Percentiles rank a stretch among this genome's conserved stretches.
phyloP scores from a whole-genome alignment of 64 coral and sea anemone genomes.

The Stichodactyla helianthus region DNA sequence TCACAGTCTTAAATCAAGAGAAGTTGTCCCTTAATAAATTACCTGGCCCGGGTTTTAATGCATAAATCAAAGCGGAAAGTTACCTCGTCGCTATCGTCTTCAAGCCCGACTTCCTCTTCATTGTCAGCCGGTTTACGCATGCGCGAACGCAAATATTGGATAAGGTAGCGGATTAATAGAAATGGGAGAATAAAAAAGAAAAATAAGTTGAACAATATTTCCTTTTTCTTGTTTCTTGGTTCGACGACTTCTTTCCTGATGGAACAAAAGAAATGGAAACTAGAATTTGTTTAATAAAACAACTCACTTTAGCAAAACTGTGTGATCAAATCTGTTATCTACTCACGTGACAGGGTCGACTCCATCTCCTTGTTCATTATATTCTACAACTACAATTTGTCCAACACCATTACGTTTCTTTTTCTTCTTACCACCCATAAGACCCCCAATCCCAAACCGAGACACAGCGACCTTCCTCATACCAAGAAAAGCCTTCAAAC shows the following conservation, averaged over 20 bases:
- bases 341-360: conserved; percentile 84
- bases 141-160: conserved; percentile 25
- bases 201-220: conserved; percentile 73
- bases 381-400: conserved; percentile 71
- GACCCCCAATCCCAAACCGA: conserved; percentile 62
- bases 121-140: not conserved
- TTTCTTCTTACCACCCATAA: conserved; percentile 29
- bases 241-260: conserved; percentile 76
- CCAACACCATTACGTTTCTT: conserved; percentile 41
- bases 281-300: not conserved
- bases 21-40: no score
- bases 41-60: no score
- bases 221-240: conserved; percentile 73
- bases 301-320: not conserved
- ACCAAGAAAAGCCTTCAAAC: conserved; percentile 46
- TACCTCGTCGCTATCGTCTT: not conserved
- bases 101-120: not conserved
- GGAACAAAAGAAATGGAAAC: not conserved
- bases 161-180: conserved; percentile 36
- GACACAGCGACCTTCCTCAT: conserved; percentile 40
- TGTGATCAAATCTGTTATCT: not conserved
- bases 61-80: no score
- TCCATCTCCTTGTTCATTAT: conserved; percentile 75
- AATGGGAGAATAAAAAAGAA: conserved; percentile 80
- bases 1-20: no score